Evolutionary conservation across 2,113 vertebrate species (phyloP).

Genomic region (Psettodes erumei): DNA sequence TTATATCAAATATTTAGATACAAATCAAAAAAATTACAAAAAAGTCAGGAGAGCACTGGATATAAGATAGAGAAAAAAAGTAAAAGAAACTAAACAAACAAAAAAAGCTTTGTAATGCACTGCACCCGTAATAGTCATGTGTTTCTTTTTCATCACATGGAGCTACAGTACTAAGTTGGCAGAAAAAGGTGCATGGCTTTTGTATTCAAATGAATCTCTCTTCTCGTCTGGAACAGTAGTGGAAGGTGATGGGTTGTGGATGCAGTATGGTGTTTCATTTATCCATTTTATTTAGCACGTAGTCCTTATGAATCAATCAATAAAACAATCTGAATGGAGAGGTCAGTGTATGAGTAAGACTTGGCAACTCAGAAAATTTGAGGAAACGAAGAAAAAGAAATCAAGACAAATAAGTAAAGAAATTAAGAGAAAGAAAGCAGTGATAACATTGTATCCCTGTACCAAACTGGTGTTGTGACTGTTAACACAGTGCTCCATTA

Average conservation of each 20-base stretch:
- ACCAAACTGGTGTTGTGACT: slow-evolving; percentile 46
- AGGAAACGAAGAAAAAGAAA: slow-evolving; percentile 25
- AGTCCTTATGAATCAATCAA: slow-evolving; percentile 26
- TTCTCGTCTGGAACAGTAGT: slow-evolving; percentile 41
- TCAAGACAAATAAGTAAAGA: slow-evolving; percentile 30
- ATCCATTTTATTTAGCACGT: slow-evolving; percentile 37
- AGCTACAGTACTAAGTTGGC: slow-evolving; percentile 79
- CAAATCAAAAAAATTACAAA: slow-evolving; percentile 64
- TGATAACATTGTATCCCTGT: slow-evolving; percentile 48
- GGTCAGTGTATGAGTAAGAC: slow-evolving; percentile 19
- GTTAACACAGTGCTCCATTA: slow-evolving; percentile 70
- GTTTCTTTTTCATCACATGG: slow-evolving; percentile 37
- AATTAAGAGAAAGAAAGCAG: slow-evolving; percentile 27
- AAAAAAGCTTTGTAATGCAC: slow-evolving; percentile 55
- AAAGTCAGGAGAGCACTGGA: slow-evolving; percentile 65
- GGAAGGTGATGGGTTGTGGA: slow-evolving; percentile 17
- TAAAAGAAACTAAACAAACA: neutral
- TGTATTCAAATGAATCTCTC: slow-evolving; percentile 62
- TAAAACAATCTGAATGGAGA: slow-evolving; percentile 19
- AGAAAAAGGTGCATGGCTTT: slow-evolving; percentile 78
- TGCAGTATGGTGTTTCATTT: slow-evolving; percentile 30
- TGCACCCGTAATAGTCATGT: slow-evolving; percentile 70
- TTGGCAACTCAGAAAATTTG: slow-evolving; percentile 49
- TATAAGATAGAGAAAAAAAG: slow-evolving; percentile 42
- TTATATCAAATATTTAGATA: slow-evolving; percentile 70